Conservation (phyloP, 2,888 invertebrate species). For the Tinea semifulvella region DNA sequence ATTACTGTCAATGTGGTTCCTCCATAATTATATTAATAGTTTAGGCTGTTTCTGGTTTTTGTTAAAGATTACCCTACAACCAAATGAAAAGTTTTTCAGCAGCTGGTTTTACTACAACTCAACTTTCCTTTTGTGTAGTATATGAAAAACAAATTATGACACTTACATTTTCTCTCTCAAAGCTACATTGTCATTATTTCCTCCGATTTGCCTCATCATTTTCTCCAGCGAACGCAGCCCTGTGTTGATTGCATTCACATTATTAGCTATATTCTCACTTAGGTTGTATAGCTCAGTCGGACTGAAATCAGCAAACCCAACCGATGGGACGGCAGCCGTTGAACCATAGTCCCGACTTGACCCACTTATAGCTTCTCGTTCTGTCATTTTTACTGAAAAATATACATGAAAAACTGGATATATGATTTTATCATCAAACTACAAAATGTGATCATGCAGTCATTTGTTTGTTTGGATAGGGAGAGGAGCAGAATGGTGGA, state of each 20-base stretch:
- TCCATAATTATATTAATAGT: too few relatives aligned
- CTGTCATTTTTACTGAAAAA: constrained; percentile 33
- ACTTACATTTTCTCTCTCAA: constrained; percentile 54
- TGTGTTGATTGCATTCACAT: constrained; percentile 80
- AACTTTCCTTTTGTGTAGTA: neutral
- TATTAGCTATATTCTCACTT: constrained; percentile 83
- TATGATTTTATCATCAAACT: too few relatives aligned
- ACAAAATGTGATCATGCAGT: too few relatives aligned
- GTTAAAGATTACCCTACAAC: too few relatives aligned
- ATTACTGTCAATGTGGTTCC: too few relatives aligned
- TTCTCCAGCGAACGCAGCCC: constrained; percentile 77
- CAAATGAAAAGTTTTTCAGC: too few relatives aligned
- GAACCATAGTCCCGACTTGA: constrained; percentile 52
- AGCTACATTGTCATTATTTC: constrained; percentile 74
- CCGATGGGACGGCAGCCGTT: constrained; percentile 68
- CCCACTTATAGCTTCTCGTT: constrained; percentile 47
- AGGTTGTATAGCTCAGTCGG: constrained; percentile 80
- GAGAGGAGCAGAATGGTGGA: too few relatives aligned
- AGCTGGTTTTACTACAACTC: too few relatives aligned
- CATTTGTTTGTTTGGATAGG: too few relatives aligned
- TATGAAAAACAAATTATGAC: neutral
- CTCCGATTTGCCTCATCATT: constrained; percentile 78
- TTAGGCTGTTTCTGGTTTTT: too few relatives aligned
- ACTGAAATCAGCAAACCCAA: constrained; percentile 75
- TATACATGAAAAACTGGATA: too few relatives aligned